phyloP scores from a whole-genome alignment of 2,797 vertebrate genomes.

The Rhinoraja longicauda region DNA sequence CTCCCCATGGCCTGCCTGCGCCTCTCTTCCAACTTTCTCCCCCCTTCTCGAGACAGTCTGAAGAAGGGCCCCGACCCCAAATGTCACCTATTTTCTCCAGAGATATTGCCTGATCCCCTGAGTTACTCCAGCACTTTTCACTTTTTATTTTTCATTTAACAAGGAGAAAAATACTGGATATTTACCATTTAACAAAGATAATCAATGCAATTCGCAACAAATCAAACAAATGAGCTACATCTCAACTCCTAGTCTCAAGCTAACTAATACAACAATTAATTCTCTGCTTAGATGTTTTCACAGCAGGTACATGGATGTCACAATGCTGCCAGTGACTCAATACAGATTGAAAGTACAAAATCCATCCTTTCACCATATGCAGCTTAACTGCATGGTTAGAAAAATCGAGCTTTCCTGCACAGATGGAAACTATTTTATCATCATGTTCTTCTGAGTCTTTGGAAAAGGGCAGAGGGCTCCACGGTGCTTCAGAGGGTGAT shows the following conservation, averaged over 20 bases:
- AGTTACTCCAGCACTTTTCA: no score
- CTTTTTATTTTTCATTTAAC: no score
- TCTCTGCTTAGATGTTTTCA: not conserved
- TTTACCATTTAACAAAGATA: not conserved
- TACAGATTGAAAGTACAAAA: not conserved
- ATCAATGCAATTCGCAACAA: not conserved
- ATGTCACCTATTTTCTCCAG: no score
- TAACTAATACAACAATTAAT: not conserved
- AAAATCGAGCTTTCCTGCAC: not conserved
- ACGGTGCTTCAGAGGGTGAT: no score
- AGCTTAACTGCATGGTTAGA: not conserved
- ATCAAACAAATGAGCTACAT: not conserved
- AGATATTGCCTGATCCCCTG: no score
- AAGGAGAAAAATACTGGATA: no score
- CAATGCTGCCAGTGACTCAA: not conserved
- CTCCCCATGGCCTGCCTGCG: no score
- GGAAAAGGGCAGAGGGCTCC: no score
- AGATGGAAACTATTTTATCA: not conserved
- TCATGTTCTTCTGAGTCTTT: not conserved
- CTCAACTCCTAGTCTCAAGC: not conserved
- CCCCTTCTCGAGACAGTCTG: no score
- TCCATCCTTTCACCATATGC: not conserved
- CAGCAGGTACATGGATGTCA: not conserved
- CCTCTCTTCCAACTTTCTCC: no score
- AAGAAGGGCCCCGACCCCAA: no score